Evolutionary conservation across 2,888 invertebrate species (phyloP).

Genomic region (Lycia hirtaria): DNA sequence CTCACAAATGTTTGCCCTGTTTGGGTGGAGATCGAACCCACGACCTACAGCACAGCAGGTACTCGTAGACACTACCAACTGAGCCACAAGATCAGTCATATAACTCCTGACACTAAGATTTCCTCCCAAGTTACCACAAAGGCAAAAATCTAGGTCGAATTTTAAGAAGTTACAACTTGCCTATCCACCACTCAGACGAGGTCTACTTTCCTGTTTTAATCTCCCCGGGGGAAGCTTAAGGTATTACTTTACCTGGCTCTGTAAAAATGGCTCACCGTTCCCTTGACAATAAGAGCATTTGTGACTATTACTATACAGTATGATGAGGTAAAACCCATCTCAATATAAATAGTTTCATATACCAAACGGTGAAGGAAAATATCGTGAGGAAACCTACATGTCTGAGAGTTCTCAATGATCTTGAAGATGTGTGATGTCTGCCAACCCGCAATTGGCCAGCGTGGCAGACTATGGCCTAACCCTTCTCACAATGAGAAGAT

Average conservation of each 20-base stretch:
- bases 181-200: conserved; percentile 10
- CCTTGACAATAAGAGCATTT: conserved; percentile 17
- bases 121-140: conserved; percentile 1
- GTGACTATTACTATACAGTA: conserved; percentile 14
- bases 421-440: too few relatives aligned
- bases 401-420: too few relatives aligned
- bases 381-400: too few relatives aligned
- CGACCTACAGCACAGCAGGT: too few relatives aligned
- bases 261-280: conserved; percentile 18
- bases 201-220: conserved; percentile 18
- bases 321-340: conserved; percentile 9
- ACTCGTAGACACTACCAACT: too few relatives aligned
- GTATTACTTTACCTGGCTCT: conserved; percentile 18
- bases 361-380: too few relatives aligned
- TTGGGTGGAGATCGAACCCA: too few relatives aligned
- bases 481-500: too few relatives aligned
- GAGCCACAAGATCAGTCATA: neutral
- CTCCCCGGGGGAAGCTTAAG: conserved; percentile 14
- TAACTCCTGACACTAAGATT: neutral
- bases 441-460: too few relatives aligned
- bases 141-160: conserved; percentile 6
- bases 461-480: too few relatives aligned
- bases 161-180: conserved; percentile 13
- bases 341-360: too few relatives aligned
- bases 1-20: too few relatives aligned